Evolutionary conservation across 2,797 vertebrate genomes (phyloP), one percentile per base, ranked within the genome.

Genomic region (Taenioides sp.): DNA sequence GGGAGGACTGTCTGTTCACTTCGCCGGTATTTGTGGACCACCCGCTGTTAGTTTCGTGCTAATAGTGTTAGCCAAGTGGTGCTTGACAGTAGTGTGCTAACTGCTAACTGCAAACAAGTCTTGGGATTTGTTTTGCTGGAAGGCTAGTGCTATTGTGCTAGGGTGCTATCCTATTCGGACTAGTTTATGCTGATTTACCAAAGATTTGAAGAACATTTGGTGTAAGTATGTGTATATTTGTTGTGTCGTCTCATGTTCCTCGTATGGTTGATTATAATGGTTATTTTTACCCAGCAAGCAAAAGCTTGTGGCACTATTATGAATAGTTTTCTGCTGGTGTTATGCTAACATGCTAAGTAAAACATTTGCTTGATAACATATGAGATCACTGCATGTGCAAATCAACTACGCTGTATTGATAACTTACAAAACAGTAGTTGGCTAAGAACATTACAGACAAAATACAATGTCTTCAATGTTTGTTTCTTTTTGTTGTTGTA

Each of bases 31-130:
- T 47, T 59, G 31, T 67, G 27, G 10, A 25, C 11, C 22, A 23
- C 67, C 43, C 27, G 25, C 49, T 27, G 23, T 67, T 67, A 58
- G 68, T 66, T 58, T 25, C 43, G 11, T 49, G 74, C 52, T 65
- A 10, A 69, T 71, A 59, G 20, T 27, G 70, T 77, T 67, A 79
- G 76, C 75, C 65, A 66, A 72, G 76, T 80, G 58, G 70, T 73
- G 37, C 79, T 68, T 78, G 77, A 83, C 76, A 75, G 84, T 79
- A 67, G 67, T 22, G 25, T 57, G 82, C 79, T 87, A 84, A 70
- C 37, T 27, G 75, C 70, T 80, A 80, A 85, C 82, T 52, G 18
- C 67, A 60, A 37, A 71, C 31, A 73, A 4, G 76, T 27, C 27
- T 65, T 27, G 10, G 18, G 65, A 14, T 67, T 55, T 67, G 50